These are phyloP conservation scores for Limnothrissa miodon DNA, from an alignment of 2,113 vertebrate species.

Conservation along the genomic window DNA sequence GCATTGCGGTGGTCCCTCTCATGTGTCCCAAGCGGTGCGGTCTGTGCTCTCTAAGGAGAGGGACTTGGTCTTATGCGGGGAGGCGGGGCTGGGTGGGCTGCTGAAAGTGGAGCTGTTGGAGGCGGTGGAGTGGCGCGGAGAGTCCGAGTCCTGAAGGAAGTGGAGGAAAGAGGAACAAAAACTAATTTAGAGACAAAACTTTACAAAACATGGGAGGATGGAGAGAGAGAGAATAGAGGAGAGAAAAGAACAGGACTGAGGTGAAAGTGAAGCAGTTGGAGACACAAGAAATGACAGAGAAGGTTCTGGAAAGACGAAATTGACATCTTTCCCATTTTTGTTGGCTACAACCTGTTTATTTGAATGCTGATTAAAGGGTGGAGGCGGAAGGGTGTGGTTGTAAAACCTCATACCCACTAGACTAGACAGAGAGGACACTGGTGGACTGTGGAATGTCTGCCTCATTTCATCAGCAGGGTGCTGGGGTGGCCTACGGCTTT, in stretches of 20 bases:
- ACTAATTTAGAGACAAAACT: background rate
- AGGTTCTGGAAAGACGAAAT: background rate
- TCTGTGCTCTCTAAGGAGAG: conserved; percentile 96
- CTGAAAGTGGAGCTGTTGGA: conserved; percentile 99
- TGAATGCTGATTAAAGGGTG: background rate
- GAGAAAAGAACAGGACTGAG: background rate
- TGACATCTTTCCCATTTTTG: background rate
- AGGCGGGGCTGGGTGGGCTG: conserved; percentile 93
- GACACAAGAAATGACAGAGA: background rate
- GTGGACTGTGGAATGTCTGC: background rate
- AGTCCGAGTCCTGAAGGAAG: conserved; percentile 89
- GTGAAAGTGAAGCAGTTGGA: background rate
- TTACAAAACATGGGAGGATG: background rate
- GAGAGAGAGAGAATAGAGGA: background rate
- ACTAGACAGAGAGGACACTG: background rate
- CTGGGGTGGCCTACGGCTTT: background rate
- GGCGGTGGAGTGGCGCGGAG: conserved; percentile 93
- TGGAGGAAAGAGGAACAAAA: conserved; percentile 32
- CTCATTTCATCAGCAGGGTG: background rate
- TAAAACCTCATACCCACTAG: background rate
- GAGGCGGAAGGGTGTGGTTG: no score
- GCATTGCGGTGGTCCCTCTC: conserved; percentile 65
- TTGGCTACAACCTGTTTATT: background rate
- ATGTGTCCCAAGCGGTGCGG: conserved; percentile 93
- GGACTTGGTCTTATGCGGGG: conserved; percentile 95